phyloP scores from a whole-genome alignment of 2,888 invertebrate species.

The Carcina quercana region DNA sequence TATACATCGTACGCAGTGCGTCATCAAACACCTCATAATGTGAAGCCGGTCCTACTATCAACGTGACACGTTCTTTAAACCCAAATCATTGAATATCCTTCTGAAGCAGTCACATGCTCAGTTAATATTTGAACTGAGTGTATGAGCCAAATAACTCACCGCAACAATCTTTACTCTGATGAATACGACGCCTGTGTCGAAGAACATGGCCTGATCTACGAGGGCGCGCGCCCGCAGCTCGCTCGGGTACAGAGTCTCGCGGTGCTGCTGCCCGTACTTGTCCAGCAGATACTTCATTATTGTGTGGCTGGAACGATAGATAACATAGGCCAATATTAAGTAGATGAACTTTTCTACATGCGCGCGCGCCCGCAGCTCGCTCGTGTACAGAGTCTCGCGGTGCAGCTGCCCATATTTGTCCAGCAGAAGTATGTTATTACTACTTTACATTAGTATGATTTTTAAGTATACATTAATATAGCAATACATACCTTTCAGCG shows the following conservation, averaged over 20 bases:
- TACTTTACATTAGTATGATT: not conserved
- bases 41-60: too few species aligned
- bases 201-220: constrained; percentile 37
- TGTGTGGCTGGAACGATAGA: constrained; percentile 27
- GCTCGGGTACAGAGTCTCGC: constrained; percentile 33
- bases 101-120: too few species aligned
- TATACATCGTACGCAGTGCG: too few species aligned
- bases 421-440: too few species aligned
- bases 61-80: too few species aligned
- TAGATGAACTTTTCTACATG: constrained; percentile 33
- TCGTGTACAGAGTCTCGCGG: constrained; percentile 33
- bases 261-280: constrained; percentile 28
- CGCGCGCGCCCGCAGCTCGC: constrained; percentile 28
- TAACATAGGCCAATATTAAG: too few species aligned
- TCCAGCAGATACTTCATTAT: constrained; percentile 38
- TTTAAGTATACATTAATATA: not conserved
- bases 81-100: too few species aligned
- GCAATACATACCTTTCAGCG: constrained; percentile 34
- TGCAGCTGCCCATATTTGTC: constrained; percentile 28
- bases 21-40: too few species aligned
- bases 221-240: constrained; percentile 28
- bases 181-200: constrained; percentile 36
- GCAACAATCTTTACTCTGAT: constrained; percentile 28
- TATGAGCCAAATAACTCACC: constrained; percentile 32
- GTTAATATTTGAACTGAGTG: too few species aligned